These are phyloP conservation scores for Nyctereutes procyonoides DNA, from an alignment of 2,113 vertebrate genomes.

Conservation along the genomic window DNA sequence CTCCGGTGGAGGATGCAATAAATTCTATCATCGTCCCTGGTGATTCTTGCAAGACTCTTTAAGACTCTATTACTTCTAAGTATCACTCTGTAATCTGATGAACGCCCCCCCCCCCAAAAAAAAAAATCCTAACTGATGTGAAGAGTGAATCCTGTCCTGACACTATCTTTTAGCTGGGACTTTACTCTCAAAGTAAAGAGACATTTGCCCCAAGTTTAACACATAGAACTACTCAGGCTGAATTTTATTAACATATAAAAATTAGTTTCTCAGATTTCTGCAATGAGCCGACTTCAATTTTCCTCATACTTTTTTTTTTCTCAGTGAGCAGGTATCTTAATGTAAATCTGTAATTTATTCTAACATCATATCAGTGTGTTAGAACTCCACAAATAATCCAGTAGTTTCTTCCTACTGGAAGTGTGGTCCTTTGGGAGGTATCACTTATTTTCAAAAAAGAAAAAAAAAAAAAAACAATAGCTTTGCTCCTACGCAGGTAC, in stretches of 20 bases:
- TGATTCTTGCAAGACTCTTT: neutral
- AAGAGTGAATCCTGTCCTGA: neutral
- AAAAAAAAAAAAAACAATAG: neutral
- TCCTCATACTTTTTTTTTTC: neutral
- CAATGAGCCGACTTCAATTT: neutral
- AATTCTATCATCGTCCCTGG: no score
- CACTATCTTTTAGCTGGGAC: neutral
- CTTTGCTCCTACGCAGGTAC: neutral
- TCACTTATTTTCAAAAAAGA: neutral
- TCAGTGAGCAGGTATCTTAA: neutral
- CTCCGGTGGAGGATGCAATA: neutral
- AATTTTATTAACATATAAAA: neutral
- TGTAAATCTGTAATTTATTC: neutral
- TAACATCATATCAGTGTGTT: rapidly evolving
- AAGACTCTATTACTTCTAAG: neutral
- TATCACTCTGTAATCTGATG: neutral
- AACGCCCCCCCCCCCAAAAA: no score
- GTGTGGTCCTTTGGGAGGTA: neutral
- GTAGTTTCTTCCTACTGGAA: neutral
- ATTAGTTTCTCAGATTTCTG: neutral
- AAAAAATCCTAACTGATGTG: neutral
- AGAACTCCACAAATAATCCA: neutral
- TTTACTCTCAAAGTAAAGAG: neutral
- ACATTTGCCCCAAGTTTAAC: neutral
- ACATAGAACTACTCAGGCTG: neutral